These are phyloP conservation scores for Rosalia funebris DNA, from an alignment of 2,888 invertebrate species.

Conservation along the genomic window DNA sequence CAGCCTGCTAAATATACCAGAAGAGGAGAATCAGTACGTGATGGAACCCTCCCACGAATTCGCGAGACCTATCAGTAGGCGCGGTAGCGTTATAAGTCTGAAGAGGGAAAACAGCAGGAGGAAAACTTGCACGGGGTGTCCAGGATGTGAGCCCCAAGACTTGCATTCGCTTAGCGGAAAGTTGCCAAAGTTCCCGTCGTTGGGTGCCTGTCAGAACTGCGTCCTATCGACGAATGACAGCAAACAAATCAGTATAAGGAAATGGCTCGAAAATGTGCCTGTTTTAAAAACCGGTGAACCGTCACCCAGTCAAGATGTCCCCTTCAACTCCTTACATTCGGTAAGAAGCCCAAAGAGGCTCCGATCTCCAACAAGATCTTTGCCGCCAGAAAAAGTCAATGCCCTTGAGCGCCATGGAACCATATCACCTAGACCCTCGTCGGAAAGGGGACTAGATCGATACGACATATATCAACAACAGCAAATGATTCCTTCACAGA, in stretches of 20 bases:
- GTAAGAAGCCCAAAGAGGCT: slow-evolving; percentile 42
- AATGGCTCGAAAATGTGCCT: slow-evolving; percentile 81
- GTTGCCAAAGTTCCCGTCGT: slow-evolving; percentile 58
- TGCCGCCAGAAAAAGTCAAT: slow-evolving; percentile 48
- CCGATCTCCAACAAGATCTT: slow-evolving; percentile 58
- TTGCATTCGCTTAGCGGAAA: slow-evolving; percentile 56
- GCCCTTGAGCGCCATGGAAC: slow-evolving; percentile 38
- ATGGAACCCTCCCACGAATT: slow-evolving; percentile 67
- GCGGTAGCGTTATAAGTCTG: slow-evolving; percentile 69
- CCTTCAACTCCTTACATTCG: slow-evolving; percentile 4
- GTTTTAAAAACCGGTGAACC: slow-evolving; percentile 46
- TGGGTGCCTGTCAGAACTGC: slow-evolving; percentile 68
- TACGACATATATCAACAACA: slow-evolving; percentile 2
- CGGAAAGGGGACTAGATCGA: slow-evolving; percentile 35
- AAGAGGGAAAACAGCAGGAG: slow-evolving; percentile 73
- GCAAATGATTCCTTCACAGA: background rate
- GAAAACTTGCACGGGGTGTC: slow-evolving; percentile 73
- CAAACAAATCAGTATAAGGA: slow-evolving; percentile 78
- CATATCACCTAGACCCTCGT: slow-evolving; percentile 51
- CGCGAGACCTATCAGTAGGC: slow-evolving; percentile 62
- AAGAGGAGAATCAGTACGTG: slow-evolving; percentile 73
- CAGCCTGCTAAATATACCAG: slow-evolving; percentile 81
- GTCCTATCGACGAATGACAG: slow-evolving; percentile 70
- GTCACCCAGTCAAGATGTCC: slow-evolving; percentile 11
- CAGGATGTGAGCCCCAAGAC: slow-evolving; percentile 70